phyloP scores from a whole-genome alignment of 1,140 invertebrate genomes.

The Paraescarpia echinospica region DNA sequence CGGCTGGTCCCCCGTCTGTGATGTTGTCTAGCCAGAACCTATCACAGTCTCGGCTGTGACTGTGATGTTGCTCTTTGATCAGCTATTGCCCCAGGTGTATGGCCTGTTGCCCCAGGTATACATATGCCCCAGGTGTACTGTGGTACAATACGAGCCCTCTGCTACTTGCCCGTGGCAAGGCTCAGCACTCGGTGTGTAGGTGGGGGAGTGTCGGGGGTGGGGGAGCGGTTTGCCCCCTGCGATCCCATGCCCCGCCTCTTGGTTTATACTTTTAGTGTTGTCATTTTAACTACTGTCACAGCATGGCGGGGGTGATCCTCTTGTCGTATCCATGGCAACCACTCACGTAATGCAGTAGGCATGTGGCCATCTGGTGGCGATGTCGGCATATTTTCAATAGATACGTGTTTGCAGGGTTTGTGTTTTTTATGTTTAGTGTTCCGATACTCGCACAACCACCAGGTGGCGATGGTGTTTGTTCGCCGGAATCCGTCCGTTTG shows the following conservation, averaged over 20 bases:
- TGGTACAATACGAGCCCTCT: neutral
- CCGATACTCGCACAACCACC: neutral
- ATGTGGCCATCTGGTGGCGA: neutral
- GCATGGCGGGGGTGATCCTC: neutral
- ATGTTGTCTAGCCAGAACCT: neutral
- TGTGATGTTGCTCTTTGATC: neutral
- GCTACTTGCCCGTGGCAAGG: neutral
- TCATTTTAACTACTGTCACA: neutral
- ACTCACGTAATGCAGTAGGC: neutral
- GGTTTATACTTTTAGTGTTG: constrained; percentile 1
- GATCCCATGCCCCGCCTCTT: neutral
- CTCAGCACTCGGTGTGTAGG: neutral
- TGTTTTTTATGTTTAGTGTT: neutral
- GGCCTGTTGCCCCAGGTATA: too few species aligned
- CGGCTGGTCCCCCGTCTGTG: neutral
- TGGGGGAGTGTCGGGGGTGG: neutral
- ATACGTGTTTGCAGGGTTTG: neutral
- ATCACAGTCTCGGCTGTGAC: neutral
- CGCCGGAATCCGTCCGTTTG: neutral
- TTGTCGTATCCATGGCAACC: neutral
- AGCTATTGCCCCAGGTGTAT: neutral
- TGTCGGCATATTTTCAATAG: neutral
- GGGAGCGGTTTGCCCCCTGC: neutral
- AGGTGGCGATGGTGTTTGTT: neutral
- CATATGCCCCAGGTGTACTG: neutral